Conservation (phyloP, 2,888 invertebrate species). For the Blomia tropicalis region DNA sequence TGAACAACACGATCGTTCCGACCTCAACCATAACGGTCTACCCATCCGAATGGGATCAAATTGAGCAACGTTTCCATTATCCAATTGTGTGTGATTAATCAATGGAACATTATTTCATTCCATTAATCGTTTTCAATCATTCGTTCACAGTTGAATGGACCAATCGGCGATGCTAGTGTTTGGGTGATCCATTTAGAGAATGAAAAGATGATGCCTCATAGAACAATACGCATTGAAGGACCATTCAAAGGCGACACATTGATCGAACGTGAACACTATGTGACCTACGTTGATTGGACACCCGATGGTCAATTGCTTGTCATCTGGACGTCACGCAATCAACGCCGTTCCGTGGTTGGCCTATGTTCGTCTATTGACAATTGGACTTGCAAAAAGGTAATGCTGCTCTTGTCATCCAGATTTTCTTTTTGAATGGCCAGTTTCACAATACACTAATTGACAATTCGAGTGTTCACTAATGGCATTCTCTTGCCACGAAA, state of each 20-base stretch:
- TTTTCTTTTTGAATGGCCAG: too few species aligned
- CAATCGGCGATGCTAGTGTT: not conserved
- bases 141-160: not conserved
- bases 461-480: not conserved
- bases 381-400: conserved; percentile 23
- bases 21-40: not conserved
- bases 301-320: conserved; percentile 16
- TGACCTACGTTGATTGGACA: conserved; percentile 23
- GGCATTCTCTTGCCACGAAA: not conserved
- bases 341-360: conserved; percentile 17
- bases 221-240: not conserved
- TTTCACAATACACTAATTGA: too few species aligned
- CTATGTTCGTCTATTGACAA: conserved; percentile 10
- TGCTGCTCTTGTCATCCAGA: not conserved
- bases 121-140: not conserved
- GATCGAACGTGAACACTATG: conserved; percentile 21
- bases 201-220: too few species aligned
- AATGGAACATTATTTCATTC: not conserved
- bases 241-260: not conserved
- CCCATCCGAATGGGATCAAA: not conserved
- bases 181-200: too few species aligned
- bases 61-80: not conserved
- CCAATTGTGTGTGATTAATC: not conserved
- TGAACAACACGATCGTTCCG: conserved; percentile 4
- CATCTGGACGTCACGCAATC: conserved; percentile 23